Percentiles rank a stretch among this genome's conserved stretches.
These are phyloP conservation scores for Polydrusus pterygomalis DNA, from an alignment of 2,888 invertebrate genomes.

Conservation along the genomic window DNA sequence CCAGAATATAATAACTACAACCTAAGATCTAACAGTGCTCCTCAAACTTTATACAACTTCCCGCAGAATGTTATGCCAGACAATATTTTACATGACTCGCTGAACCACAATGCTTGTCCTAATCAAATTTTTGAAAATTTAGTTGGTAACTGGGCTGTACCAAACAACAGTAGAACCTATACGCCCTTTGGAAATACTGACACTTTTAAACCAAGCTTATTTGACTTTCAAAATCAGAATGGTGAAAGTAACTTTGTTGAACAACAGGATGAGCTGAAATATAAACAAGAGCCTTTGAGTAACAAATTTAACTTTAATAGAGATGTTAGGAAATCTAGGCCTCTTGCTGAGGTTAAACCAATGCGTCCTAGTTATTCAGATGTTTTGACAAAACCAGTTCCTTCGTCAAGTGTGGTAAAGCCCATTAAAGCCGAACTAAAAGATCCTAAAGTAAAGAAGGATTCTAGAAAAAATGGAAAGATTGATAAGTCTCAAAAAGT, in stretches of 20 bases:
- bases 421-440: constrained; percentile 68
- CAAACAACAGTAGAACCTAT: constrained; percentile 83
- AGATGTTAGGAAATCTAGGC: constrained; percentile 79
- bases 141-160: constrained; percentile 80
- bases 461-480: constrained; percentile 70
- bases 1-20: constrained; percentile 49
- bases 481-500: constrained; percentile 69
- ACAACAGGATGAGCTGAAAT: constrained; percentile 67
- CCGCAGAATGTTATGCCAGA: constrained; percentile 48
- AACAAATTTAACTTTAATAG: constrained; percentile 73
- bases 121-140: constrained; percentile 80
- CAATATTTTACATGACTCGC: constrained; percentile 51
- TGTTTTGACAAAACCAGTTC: constrained; percentile 81
- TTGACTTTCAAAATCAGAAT: constrained; percentile 66
- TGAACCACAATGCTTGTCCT: constrained; percentile 56
- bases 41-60: constrained; percentile 57
- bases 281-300: constrained; percentile 60
- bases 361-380: constrained; percentile 92
- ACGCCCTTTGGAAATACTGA: constrained; percentile 80
- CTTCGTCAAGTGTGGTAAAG: constrained; percentile 69
- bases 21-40: constrained; percentile 49
- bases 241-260: constrained; percentile 57
- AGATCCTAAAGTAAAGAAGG: constrained; percentile 69
- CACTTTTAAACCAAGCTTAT: constrained; percentile 72
- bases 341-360: constrained; percentile 89